phyloP scores from a whole-genome alignment of 92 coral and sea anemone species.

The Phenganax subtilis region DNA sequence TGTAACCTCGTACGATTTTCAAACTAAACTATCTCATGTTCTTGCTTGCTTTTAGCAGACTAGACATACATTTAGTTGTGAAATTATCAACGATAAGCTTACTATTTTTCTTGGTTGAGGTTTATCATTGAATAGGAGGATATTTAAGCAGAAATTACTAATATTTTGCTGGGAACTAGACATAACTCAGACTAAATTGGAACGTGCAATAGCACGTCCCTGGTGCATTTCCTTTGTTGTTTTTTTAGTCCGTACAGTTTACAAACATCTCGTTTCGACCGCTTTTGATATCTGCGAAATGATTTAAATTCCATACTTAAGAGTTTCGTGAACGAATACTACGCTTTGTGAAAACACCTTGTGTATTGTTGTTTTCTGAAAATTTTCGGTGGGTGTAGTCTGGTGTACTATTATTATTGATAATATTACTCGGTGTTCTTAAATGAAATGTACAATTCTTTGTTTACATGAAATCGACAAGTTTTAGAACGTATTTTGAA shows the following conservation, averaged over 20 bases:
- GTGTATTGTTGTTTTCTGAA: not conserved
- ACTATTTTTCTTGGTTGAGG: not conserved
- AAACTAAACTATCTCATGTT: not conserved
- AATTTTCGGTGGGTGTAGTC: not conserved
- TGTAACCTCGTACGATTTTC: not conserved
- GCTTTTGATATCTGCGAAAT: not conserved
- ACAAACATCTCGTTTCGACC: not conserved
- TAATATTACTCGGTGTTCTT: not conserved
- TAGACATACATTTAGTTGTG: not conserved
- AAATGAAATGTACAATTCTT: not conserved
- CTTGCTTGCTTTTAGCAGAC: slow-evolving; percentile 14
- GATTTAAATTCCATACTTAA: too few species aligned
- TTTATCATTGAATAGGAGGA: not conserved
- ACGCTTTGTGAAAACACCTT: not conserved
- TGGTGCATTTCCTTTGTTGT: slow-evolving; percentile 9
- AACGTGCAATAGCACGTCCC: slow-evolving; percentile 18
- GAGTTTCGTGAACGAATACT: not conserved
- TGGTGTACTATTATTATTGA: not conserved
- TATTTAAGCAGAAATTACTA: slow-evolving; percentile 10
- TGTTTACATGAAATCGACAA: not conserved
- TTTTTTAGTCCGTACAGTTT: not conserved
- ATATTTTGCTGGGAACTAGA: not conserved
- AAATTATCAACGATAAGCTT: not conserved
- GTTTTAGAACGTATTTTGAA: not conserved
- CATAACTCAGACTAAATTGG: not conserved